Base-by-base conservation (phyloP, 1,140 invertebrate genomes). In the Leptopilina clavipes region DNA sequence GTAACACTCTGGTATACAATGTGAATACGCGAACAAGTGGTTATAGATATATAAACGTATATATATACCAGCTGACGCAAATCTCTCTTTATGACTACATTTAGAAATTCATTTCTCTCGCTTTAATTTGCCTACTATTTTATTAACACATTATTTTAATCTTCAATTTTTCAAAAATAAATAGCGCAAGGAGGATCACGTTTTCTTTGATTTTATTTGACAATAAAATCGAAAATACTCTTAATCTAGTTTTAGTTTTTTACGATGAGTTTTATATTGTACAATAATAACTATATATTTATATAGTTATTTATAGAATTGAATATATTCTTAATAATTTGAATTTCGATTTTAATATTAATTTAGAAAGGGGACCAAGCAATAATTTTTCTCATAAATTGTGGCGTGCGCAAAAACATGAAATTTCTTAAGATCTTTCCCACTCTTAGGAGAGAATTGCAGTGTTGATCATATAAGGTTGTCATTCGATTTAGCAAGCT, bases 11-110 rank as follows among this genome's bases (percentile, higher is more conserved):
- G 10, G 56, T 25, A 65, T 65, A 65, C 59, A 65, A 65, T 65
- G 59, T 65, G 59, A 65, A 65, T 65, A 65, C 59, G 12, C 59
- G 59, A 65, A 65, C 59, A 65, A 65, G 59, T 65, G 59, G 56
- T 65, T 65, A 65, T 65, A 65, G 56, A 25, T 65, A 65, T 65
- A 59, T 1, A 59, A 22, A 59, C 9, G 8, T 22, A 14, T 14
- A 12, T 22, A 14, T 14, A n/a, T 8, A 52, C 48, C 56, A 65
- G 56, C 19, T 65, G 56, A 25, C 56, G 22, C 56, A 65, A 65
- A 65, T 31, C 22, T 65, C 56, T 65, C 56, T 65, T 31, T 19
- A 22, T 19, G 14, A 11, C 19, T 40, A 40, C 2, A 65, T 65
- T 31, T 65, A 31, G 31, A 31, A 31, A 31, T 12, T 31, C 12